Evolutionary conservation across 2,888 invertebrate species (phyloP), one percentile per base, ranked within the genome.

Genomic region (Spilarctia lutea): DNA sequence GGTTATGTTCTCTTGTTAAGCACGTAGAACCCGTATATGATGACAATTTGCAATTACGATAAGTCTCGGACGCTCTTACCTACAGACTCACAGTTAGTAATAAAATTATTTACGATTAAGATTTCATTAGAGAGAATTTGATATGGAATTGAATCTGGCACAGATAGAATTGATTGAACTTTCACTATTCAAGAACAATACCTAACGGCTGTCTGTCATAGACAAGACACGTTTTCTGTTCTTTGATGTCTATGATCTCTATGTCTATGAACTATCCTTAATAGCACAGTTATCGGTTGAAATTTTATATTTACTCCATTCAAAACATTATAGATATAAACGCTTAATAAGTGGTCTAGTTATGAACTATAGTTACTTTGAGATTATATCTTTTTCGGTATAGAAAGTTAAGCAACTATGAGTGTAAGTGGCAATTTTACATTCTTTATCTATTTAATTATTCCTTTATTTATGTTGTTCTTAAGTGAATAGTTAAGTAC

Each of bases 31-130:
- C 85, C 85, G 82, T 84, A 85, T 86, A 76, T 73, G 79, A 83
- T 83, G 85, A 83, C 82, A 84, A 90, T 85, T 87, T 80, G 84
- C 90, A 88, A 93, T 92, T 93, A 90, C 92, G 93, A 93, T 90
- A 88, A 92, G 92, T 93, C 75, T 85, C 83, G 87, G 88, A 90
- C 88, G 83, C 75, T 72, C 77, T 79, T 74, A 81, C 75, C 65
- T 27, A 75, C 24, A 73, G 35, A 74, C 72, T 66, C 33, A 45
- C 65, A 80, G 66, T 75, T 60, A 80, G 76, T 77, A 73, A 71
- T 35, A 63, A 56, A 68, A 30, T 77, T 73, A 74, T 35, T 69
- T 35, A 8, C 52, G 52, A 56, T 74, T 60, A 27, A 30, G 30
- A 30, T 63, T 63, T 30, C 67, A 77, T 77, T 73, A 66, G 71